phyloP scores from a whole-genome alignment of 1,140 invertebrate species.

The Zaprionus gabonicus region DNA sequence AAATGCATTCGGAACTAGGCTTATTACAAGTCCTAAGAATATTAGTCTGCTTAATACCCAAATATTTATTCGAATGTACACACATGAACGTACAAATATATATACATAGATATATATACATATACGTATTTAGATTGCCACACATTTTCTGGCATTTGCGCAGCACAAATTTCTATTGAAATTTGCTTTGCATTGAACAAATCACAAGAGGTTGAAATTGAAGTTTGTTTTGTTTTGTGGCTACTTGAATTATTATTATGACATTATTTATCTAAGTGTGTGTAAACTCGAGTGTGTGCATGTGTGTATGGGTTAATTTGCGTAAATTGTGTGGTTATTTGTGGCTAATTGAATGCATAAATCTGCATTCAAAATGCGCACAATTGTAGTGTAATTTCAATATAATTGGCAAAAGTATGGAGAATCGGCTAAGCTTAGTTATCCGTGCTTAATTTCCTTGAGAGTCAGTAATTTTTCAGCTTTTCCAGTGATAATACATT shows the following conservation, averaged over 20 bases:
- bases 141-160: slow-evolving; percentile 19
- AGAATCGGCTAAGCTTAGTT: slow-evolving; percentile 4
- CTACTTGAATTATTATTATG: slow-evolving; percentile 63
- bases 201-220: slow-evolving; percentile 30
- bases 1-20: slow-evolving; percentile 59
- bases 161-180: slow-evolving; percentile 67
- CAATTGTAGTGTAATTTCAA: slow-evolving; percentile 52
- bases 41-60: slow-evolving; percentile 38
- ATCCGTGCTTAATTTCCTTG: not conserved
- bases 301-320: slow-evolving; percentile 49
- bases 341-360: slow-evolving; percentile 73
- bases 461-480: slow-evolving; percentile 17
- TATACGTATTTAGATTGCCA: slow-evolving; percentile 26
- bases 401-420: slow-evolving; percentile 54
- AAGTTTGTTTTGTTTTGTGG: slow-evolving; percentile 69
- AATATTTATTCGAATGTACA: slow-evolving; percentile 35
- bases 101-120: no score
- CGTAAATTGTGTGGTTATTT: slow-evolving; percentile 74
- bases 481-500: slow-evolving; percentile 26
- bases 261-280: slow-evolving; percentile 57
- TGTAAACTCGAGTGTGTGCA: not conserved
- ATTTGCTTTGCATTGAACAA: slow-evolving; percentile 46
- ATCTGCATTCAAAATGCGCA: slow-evolving; percentile 47
- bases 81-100: slow-evolving; percentile 12
- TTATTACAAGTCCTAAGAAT: slow-evolving; percentile 54